phyloP scores from a whole-genome alignment of 1,140 invertebrate genomes.

The Caerostris darwini region DNA sequence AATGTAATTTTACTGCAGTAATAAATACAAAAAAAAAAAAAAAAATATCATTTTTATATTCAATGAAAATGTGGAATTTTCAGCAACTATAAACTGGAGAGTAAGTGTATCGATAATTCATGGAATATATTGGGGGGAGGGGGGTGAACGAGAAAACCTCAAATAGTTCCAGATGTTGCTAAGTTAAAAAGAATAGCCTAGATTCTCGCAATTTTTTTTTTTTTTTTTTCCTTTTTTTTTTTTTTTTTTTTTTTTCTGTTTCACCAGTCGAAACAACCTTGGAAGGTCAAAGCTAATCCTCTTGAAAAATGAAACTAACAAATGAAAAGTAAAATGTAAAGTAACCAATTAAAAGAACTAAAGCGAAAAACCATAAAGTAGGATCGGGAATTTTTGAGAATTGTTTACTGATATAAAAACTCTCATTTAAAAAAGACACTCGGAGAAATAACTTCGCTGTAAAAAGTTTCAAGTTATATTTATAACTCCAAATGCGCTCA shows the following conservation, averaged over 20 bases:
- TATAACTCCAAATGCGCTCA: neutral
- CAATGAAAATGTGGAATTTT: no score
- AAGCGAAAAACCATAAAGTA: neutral
- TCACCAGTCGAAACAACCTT: constrained; percentile 11
- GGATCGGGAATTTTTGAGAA: neutral
- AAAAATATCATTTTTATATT: no score
- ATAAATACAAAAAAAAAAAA: no score
- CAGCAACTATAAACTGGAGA: no score
- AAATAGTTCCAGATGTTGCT: no score
- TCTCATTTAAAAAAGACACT: neutral
- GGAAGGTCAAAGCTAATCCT: constrained; percentile 17
- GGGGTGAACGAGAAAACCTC: no score
- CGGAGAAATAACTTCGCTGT: neutral
- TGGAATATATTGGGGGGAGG: no score
- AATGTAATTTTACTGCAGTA: no score
- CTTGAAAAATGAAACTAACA: neutral
- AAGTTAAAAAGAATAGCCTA: no score
- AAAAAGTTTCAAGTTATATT: neutral
- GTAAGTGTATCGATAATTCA: no score
- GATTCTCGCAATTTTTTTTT: no score
- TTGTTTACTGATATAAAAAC: neutral
- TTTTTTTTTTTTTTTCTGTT: neutral
- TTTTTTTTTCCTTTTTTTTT: no score
- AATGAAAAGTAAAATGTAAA: neutral
- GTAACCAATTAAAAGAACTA: constrained; percentile 26